Evolutionary conservation across 2,113 vertebrate species (phyloP).

Genomic region (Callaeas wilsoni): DNA sequence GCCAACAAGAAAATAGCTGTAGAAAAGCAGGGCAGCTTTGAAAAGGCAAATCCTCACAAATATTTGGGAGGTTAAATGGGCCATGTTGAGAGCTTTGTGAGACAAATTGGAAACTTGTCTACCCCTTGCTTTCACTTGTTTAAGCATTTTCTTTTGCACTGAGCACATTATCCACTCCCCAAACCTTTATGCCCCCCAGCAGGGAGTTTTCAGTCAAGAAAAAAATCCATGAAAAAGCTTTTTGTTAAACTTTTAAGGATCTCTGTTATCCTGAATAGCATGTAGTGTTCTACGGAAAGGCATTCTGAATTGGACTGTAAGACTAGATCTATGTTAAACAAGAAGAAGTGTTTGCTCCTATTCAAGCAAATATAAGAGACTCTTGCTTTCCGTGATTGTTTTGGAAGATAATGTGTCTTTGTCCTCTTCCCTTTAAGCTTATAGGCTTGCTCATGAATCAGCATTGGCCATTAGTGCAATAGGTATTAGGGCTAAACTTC

Average conservation of each 20-base stretch:
- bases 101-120: background rate
- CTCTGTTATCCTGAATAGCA: background rate
- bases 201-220: background rate
- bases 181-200: background rate
- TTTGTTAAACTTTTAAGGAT: constrained; percentile 12
- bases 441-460: background rate
- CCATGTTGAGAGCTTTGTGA: background rate
- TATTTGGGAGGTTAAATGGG: background rate
- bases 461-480: background rate
- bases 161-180: background rate
- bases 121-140: background rate
- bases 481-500: background rate
- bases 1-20: background rate
- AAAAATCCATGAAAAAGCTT: background rate
- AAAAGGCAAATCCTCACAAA: background rate
- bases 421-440: background rate
- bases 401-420: background rate
- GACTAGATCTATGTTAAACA: background rate
- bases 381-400: background rate
- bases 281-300: background rate
- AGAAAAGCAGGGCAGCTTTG: background rate
- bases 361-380: background rate
- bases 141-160: background rate
- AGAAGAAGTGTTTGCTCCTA: background rate
- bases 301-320: background rate